Evolutionary conservation across 2,888 invertebrate species (phyloP), one percentile per base, ranked within the genome.

Genomic region (Oscheius sp.): DNA sequence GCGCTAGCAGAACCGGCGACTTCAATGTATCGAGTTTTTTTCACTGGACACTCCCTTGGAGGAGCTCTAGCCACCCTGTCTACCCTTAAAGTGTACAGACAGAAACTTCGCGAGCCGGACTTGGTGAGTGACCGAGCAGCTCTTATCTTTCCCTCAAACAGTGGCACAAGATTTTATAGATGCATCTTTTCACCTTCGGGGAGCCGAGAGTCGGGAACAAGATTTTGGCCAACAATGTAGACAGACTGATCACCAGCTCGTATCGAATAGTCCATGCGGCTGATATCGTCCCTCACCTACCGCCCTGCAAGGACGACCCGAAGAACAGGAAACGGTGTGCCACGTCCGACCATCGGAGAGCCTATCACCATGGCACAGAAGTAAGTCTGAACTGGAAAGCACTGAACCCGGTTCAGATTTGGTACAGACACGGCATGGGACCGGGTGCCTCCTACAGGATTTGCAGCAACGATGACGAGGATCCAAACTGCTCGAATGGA

Each of bases 181-280:
- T 79, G 29, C 73, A 78, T 10, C 74, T 79, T n/a, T 65, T 76
- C 55, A 79, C 79, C 0, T 80, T 74, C 58, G 80, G 80, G 13
- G 79, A 80, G 48, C 80, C 80, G 1, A 68, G 80, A n/a, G 79
- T 80, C 33, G 80, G 80, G 32, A 79, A 79, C 68, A 70, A 65
- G 11, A 72, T 76, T 48, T 74, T 72, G 65, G 80, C 80, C 9
- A 70, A 71, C 60, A 77, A 79, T 59, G 62, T 74, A 29, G 73
- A 79, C 51, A 57, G 68, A 42, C 13, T 71, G 48, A 60, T 79
- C 2, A 48, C 58, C 11, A 71, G 79, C 35, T 51, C 65, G 10
- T 80, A 66, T 57, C 55, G 80, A 35, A 70, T 80, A 1, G 79
- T 79, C 7, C 79, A 80, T 60, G 57, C 70, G 11, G 76, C 70